Evolutionary conservation across 2,113 vertebrate species (phyloP).

Genomic region (Tylochromis polylepis): DNA sequence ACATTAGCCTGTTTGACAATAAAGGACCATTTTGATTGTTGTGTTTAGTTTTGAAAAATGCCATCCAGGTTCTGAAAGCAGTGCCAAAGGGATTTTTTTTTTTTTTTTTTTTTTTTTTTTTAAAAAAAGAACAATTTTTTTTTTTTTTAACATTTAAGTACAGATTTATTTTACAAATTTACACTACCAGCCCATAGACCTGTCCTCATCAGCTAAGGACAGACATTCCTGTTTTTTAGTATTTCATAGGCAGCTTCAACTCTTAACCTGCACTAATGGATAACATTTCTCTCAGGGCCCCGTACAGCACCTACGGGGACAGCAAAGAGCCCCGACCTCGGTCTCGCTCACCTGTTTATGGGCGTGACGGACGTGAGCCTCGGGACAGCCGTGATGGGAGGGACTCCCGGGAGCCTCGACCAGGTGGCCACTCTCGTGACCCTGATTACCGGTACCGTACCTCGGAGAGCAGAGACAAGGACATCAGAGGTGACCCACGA

Average conservation of each 20-base stretch:
- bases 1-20: background rate
- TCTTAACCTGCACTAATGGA: background rate
- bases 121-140: too few species aligned
- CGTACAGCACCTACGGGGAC: constrained; percentile 2
- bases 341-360: constrained; percentile 76
- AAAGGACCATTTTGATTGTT: too few species aligned
- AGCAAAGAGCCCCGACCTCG: constrained; percentile 66
- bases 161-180: background rate
- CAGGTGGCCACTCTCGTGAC: constrained; percentile 74
- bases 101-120: too few species aligned
- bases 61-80: background rate
- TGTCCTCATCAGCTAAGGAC: background rate
- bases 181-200: background rate
- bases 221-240: background rate
- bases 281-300: constrained; percentile 42
- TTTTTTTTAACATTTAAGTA: background rate
- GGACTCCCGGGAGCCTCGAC: constrained; percentile 69
- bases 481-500: constrained; percentile 39
- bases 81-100: too few species aligned
- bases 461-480: constrained; percentile 72
- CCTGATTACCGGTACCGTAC: constrained; percentile 75
- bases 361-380: constrained; percentile 57
- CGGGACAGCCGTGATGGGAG: constrained; percentile 73
- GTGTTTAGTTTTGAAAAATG: background rate
- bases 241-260: background rate